These are phyloP conservation scores for Pinctada fucata DNA, from an alignment of 2,888 invertebrate species.

Conservation along the genomic window DNA sequence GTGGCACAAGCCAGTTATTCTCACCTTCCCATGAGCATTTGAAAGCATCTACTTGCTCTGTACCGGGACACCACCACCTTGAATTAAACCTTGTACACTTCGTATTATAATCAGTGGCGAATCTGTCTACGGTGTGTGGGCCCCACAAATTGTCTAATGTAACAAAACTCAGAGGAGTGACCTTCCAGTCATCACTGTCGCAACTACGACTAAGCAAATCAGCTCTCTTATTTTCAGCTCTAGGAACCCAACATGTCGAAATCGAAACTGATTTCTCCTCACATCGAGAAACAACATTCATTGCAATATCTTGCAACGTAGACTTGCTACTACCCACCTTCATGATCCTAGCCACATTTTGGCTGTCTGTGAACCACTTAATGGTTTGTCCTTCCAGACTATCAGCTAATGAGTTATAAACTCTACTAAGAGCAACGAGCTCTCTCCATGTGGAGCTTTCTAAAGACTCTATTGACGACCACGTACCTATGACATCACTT, in stretches of 20 bases:
- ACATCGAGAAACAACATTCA: slow-evolving; percentile 4
- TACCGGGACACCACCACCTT: slow-evolving; percentile 19
- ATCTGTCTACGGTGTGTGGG: slow-evolving; percentile 40
- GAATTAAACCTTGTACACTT: slow-evolving; percentile 39
- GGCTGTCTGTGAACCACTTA: slow-evolving; percentile 21
- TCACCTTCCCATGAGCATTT: not conserved
- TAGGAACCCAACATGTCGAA: too few species aligned
- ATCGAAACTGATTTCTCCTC: slow-evolving; percentile 9
- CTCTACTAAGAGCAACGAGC: slow-evolving; percentile 9
- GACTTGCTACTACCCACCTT: slow-evolving; percentile 24
- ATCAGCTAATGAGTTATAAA: not conserved
- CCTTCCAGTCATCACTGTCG: slow-evolving; percentile 35
- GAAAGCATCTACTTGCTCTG: slow-evolving; percentile 33
- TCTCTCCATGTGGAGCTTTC: slow-evolving; percentile 18
- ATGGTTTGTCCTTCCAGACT: not conserved
- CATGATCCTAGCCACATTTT: slow-evolving; percentile 22
- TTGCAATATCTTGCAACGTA: slow-evolving; percentile 18
- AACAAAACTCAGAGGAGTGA: slow-evolving; percentile 21
- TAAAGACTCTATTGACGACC: slow-evolving; percentile 14
- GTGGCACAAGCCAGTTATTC: not conserved
- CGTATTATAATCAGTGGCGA: slow-evolving; percentile 27
- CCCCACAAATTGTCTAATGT: slow-evolving; percentile 34
- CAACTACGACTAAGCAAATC: slow-evolving; percentile 26
- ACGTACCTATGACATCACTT: slow-evolving; percentile 6
- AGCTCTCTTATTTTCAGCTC: slow-evolving; percentile 14